phyloP scores from a whole-genome alignment of 2,797 vertebrate species.

The Carapus acus region DNA sequence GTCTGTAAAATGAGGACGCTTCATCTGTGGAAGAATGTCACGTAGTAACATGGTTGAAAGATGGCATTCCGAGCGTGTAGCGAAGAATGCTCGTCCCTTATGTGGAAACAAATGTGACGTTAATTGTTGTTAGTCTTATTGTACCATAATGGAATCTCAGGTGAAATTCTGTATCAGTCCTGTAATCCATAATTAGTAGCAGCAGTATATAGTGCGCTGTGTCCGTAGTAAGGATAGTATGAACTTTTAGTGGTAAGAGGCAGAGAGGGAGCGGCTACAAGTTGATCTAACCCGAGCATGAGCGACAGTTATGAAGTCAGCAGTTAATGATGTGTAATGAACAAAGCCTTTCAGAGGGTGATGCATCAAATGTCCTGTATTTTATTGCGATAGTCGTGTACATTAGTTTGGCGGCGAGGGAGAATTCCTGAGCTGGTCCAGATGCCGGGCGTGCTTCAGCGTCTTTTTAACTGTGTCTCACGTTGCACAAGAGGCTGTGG shows the following conservation, averaged over 20 bases:
- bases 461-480: slow-evolving; percentile 1
- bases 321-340: neutral
- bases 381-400: slow-evolving; percentile 23
- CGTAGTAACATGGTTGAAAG: slow-evolving; percentile 9
- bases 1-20: neutral
- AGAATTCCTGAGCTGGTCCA: slow-evolving; percentile 39
- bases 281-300: neutral
- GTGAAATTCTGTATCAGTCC: too few relatives aligned
- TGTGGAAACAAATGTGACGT: slow-evolving; percentile 35
- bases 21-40: slow-evolving; percentile 25
- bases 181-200: too few relatives aligned
- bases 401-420: slow-evolving; percentile 12
- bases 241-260: too few relatives aligned
- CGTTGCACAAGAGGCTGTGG: slow-evolving; percentile 23
- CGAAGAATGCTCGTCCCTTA: slow-evolving; percentile 22
- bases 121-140: too few relatives aligned
- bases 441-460: slow-evolving; percentile 45
- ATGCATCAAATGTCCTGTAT: slow-evolving; percentile 1
- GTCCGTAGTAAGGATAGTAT: too few relatives aligned
- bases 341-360: slow-evolving; percentile 7
- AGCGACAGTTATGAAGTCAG: neutral
- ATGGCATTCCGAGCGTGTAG: slow-evolving; percentile 26
- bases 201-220: too few relatives aligned
- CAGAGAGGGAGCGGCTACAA: neutral
- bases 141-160: too few relatives aligned